Conservation (phyloP, 2,113 vertebrate genomes). For the Lanius collurio region DNA sequence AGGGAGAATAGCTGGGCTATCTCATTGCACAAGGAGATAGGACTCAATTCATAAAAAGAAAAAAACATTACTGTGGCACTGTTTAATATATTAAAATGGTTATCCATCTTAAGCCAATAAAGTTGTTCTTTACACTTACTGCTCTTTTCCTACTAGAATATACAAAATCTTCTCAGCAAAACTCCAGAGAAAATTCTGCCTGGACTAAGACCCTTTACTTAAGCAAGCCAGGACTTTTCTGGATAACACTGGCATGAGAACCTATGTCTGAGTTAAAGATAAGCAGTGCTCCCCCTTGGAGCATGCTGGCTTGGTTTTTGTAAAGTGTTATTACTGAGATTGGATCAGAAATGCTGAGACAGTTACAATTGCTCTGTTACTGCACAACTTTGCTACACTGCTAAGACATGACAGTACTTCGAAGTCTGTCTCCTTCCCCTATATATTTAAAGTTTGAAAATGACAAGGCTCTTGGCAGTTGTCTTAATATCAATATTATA, state of each 20-base stretch:
- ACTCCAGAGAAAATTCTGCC: not conserved
- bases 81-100: not conserved
- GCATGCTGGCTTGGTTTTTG: not conserved
- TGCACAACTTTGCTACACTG: not conserved
- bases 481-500: slow-evolving; percentile 31
- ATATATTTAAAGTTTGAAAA: slow-evolving; percentile 48
- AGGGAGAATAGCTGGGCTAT: not conserved
- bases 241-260: not conserved
- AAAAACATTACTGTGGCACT: not conserved
- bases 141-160: not conserved
- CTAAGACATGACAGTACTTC: not conserved
- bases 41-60: not conserved
- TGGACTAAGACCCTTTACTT: not conserved
- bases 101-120: not conserved
- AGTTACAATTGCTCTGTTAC: not conserved
- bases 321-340: not conserved
- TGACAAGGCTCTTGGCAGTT: slow-evolving; percentile 35
- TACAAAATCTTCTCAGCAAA: not conserved
- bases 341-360: not conserved
- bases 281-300: not conserved
- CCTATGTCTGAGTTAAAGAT: not conserved
- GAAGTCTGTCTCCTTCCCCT: not conserved
- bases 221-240: not conserved
- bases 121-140: not conserved
- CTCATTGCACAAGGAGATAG: not conserved